These are phyloP conservation scores for Coreoperca whiteheadi DNA, from an alignment of 2,113 vertebrate genomes.

Conservation along the genomic window DNA sequence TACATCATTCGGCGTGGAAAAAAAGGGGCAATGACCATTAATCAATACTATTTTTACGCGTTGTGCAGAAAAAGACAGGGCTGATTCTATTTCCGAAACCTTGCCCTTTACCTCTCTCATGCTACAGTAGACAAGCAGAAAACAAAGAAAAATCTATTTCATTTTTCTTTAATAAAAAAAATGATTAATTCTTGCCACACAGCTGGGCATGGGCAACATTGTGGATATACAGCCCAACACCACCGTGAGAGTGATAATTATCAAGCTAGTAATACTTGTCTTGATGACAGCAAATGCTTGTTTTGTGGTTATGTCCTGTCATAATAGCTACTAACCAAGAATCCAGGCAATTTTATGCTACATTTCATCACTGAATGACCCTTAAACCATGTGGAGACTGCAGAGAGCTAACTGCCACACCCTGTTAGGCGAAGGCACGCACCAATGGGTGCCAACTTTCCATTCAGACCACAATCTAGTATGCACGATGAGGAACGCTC, in stretches of 20 bases:
- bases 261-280: neutral
- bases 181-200: neutral
- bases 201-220: neutral
- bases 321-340: slow-evolving; percentile 54
- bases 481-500: too few species aligned
- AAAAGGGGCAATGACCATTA: slow-evolving; percentile 74
- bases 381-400: slow-evolving; percentile 62
- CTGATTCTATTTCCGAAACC: slow-evolving; percentile 71
- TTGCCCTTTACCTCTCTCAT: slow-evolving; percentile 61
- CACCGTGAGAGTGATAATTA: slow-evolving; percentile 25
- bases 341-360: slow-evolving; percentile 69
- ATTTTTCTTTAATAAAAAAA: neutral
- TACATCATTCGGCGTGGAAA: slow-evolving; percentile 78
- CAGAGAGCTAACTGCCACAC: slow-evolving; percentile 74
- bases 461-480: too few species aligned
- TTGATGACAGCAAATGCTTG: slow-evolving; percentile 24
- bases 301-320: slow-evolving; percentile 47
- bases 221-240: neutral
- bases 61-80: slow-evolving; percentile 55
- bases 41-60: slow-evolving; percentile 78
- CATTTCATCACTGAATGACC: slow-evolving; percentile 71
- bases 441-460: slow-evolving; percentile 62
- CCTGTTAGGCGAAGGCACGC: slow-evolving; percentile 72
- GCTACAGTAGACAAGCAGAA: slow-evolving; percentile 68
- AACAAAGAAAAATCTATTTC: slow-evolving; percentile 52